These are phyloP conservation scores for Sycophaga agraensis DNA, from an alignment of 1,140 invertebrate species.

Conservation along the genomic window DNA sequence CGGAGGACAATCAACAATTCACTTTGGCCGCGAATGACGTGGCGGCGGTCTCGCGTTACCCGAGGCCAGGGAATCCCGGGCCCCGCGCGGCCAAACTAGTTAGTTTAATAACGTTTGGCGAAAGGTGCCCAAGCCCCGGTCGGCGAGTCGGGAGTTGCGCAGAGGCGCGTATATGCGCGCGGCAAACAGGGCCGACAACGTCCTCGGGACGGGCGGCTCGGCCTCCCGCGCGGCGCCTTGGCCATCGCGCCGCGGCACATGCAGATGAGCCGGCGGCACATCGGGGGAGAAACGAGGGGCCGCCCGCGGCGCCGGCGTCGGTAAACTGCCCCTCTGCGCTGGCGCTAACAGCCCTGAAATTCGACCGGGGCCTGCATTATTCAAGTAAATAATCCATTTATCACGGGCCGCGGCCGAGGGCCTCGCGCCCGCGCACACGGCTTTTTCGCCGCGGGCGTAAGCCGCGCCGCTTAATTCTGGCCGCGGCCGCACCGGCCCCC, in stretches of 20 bases:
- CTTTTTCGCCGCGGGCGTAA: background rate
- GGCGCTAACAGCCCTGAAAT: conserved; percentile 26
- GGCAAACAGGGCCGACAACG: background rate
- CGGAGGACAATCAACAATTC: too few species aligned
- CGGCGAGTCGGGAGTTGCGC: background rate
- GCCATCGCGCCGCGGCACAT: background rate
- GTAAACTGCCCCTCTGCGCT: conserved; percentile 26
- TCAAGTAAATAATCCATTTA: conserved; percentile 32
- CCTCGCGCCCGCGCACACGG: background rate
- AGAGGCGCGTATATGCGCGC: background rate
- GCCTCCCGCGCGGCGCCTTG: background rate
- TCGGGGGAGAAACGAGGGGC: conserved; percentile 22
- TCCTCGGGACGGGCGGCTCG: background rate
- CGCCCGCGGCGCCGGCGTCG: background rate
- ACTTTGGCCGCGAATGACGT: too few species aligned
- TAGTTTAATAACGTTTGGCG: conserved; percentile 16
- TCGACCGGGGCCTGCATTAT: conserved; percentile 25
- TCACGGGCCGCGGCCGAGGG: background rate
- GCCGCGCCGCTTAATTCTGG: too few species aligned
- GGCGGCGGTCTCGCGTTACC: too few species aligned
- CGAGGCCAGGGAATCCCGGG: too few species aligned
- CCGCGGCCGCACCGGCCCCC: background rate
- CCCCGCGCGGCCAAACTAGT: too few species aligned
- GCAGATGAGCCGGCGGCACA: conserved; percentile 21
- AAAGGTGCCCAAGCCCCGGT: background rate